Percentiles rank a stretch among this genome's conserved stretches.
Conservation (phyloP, 1,140 invertebrate species). For the Harlomillsia oculata region DNA sequence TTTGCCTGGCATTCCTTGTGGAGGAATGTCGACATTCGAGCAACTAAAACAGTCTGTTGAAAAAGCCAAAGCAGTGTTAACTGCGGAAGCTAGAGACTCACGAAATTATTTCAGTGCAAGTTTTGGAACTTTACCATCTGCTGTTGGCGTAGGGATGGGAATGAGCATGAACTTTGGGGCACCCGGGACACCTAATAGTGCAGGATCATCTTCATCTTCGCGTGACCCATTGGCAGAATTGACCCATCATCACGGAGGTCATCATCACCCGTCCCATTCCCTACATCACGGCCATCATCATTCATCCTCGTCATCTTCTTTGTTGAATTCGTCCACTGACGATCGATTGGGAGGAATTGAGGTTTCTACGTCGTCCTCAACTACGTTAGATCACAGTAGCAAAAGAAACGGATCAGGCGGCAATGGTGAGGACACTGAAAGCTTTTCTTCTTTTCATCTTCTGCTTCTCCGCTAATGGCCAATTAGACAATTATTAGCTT, state of each 20-base stretch:
- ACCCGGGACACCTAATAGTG: not conserved
- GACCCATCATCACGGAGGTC: slow-evolving; percentile 18
- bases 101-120: slow-evolving; percentile 35
- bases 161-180: slow-evolving; percentile 23
- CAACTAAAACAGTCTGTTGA: slow-evolving; percentile 78
- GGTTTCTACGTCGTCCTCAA: slow-evolving; percentile 9
- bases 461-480: no score
- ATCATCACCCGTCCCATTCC: slow-evolving; percentile 16
- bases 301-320: slow-evolving; percentile 15
- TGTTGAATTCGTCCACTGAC: slow-evolving; percentile 14
- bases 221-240: slow-evolving; percentile 13
- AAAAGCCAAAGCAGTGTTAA: slow-evolving; percentile 71
- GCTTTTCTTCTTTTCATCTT: not conserved
- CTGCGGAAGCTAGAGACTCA: slow-evolving; percentile 29
- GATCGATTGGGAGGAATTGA: slow-evolving; percentile 23
- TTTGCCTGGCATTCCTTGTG: slow-evolving; percentile 43
- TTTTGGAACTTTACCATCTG: slow-evolving; percentile 32
- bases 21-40: slow-evolving; percentile 59
- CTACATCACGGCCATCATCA: slow-evolving; percentile 25
- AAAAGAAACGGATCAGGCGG: slow-evolving; percentile 5
- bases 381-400: slow-evolving; percentile 21
- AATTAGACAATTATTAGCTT: no score
- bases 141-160: slow-evolving; percentile 22
- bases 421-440: not conserved
- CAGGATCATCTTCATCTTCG: not conserved